Evolutionary conservation across 2,113 vertebrate species (phyloP).

Genomic region (Chionomys nivalis): DNA sequence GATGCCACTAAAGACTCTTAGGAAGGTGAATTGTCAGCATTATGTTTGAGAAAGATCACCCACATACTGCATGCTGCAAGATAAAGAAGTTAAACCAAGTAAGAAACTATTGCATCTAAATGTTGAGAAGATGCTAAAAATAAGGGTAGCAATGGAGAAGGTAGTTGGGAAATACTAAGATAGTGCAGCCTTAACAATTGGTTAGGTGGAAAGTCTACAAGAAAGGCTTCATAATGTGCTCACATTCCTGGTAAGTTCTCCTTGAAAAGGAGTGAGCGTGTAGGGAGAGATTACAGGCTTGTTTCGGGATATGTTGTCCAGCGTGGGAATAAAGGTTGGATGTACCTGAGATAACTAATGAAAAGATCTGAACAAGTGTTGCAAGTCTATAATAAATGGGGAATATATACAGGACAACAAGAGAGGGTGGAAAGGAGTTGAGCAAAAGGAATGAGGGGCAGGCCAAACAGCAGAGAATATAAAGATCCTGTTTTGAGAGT

Average conservation of each 20-base stretch:
- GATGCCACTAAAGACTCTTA: background rate
- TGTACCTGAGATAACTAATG: background rate
- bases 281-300: background rate
- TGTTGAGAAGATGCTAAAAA: constrained; percentile 8
- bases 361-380: background rate
- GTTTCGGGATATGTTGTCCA: background rate
- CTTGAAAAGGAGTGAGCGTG: background rate
- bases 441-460: background rate
- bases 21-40: background rate
- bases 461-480: background rate
- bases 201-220: background rate
- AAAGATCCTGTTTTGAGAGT: background rate
- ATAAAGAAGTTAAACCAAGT: background rate
- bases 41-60: background rate
- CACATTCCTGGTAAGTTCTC: background rate
- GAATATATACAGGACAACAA: background rate
- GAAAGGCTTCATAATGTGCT: background rate
- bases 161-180: background rate
- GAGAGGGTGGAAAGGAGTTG: background rate
- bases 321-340: background rate
- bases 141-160: background rate
- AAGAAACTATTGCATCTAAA: background rate
- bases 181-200: background rate
- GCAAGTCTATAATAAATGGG: background rate
- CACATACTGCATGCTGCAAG: background rate